Evolutionary conservation across 2,113 vertebrate species (phyloP), one percentile per base, ranked within the genome.

Genomic region (Eptesicus fuscus): DNA sequence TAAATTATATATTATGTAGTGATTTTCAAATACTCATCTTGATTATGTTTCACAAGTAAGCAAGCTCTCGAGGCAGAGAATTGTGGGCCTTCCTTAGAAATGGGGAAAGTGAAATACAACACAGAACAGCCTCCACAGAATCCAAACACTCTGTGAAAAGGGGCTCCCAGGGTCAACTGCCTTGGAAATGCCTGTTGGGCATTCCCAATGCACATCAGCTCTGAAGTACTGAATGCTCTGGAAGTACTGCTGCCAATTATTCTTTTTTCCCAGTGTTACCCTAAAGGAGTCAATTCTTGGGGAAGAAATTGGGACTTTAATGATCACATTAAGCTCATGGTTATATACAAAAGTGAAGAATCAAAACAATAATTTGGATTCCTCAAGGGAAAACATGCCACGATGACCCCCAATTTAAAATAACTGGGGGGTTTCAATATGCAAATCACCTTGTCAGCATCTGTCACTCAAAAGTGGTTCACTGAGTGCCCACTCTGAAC

Each of bases 351-450:
- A 90, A 70, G 44, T 30, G 49, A 95, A 96, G 32, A 56, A 32
- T 78, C 42, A 93, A 93, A 91, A 73, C 32, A 94, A 63, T 70
- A n/a, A 91, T 89, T 93, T 91, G 35, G 6, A 86, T 69, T 95
- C n/a, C 78, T 79, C 49, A 83, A 85, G 61, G 63, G 35, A 91
- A 96, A 90, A 70, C 14, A 9, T 73, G 42, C 37, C 32, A 56
- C n/a, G 47, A 93, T 86, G 73, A 77, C 6, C 22, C 18, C 23
- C 44, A 53, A 61, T 67, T 93, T 89, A 76, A 91, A 73, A 69
- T 53, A 70, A 92, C 28, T 22, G 22, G 37, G 16, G 14, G 13
- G 35, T 56, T 61, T 82, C 77, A 79, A 59, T 83, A 95, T 53
- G 17, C 61, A 91, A 56, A 78, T 79, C 14, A 79, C 7, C 18